Percentiles rank a stretch among this genome's conserved stretches.
Conservation (phyloP, 2,888 invertebrate genomes). For the Xylophagus ater region DNA sequence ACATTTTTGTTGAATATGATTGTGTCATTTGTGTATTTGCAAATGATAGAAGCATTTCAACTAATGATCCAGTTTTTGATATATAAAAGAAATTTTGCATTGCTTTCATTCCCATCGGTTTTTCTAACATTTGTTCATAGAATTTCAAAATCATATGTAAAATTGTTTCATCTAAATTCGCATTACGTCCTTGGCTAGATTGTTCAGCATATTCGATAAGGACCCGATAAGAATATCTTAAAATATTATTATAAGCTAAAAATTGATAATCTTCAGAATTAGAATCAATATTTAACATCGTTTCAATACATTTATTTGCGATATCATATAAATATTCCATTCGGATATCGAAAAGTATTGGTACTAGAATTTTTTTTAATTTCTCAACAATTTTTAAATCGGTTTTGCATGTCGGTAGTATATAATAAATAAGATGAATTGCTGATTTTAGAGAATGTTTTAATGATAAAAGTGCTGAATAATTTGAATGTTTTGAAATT, state of each 20-base stretch:
- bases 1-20: constrained; percentile 62
- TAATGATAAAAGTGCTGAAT: constrained; percentile 32
- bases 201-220: constrained; percentile 49
- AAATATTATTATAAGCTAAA: constrained; percentile 50
- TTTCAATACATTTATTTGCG: constrained; percentile 50
- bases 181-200: constrained; percentile 23
- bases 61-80: constrained; percentile 54
- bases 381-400: constrained; percentile 26
- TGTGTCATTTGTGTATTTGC: constrained; percentile 60
- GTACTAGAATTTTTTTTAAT: constrained; percentile 36
- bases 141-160: constrained; percentile 47
- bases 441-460: constrained; percentile 36
- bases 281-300: constrained; percentile 26
- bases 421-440: constrained; percentile 30
- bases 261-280: constrained; percentile 52
- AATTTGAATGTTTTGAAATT: constrained; percentile 30
- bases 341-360: constrained; percentile 64
- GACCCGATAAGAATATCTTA: constrained; percentile 57
- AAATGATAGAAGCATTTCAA: constrained; percentile 69
- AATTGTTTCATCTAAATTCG: constrained; percentile 32
- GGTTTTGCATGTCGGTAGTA: constrained; percentile 26
- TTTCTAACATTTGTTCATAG: constrained; percentile 77
- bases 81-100: constrained; percentile 69
- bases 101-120: constrained; percentile 68
- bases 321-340: constrained; percentile 62